These are phyloP conservation scores for Rotaria sp. DNA, from an alignment of 2,888 invertebrate species.

Conservation along the genomic window DNA sequence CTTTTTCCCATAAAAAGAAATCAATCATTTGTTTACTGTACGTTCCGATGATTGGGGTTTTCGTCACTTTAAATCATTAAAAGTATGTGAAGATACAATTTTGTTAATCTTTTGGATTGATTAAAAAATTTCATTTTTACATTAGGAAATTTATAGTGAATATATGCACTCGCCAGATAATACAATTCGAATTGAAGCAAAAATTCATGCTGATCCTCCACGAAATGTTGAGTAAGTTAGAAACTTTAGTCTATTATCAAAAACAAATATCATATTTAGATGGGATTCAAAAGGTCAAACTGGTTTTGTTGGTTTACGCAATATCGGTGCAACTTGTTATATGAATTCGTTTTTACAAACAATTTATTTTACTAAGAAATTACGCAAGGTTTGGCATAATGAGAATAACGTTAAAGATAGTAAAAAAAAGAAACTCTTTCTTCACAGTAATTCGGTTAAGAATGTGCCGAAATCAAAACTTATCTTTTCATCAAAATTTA, in stretches of 20 bases:
- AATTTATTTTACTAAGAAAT: conserved; percentile 86
- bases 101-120: neutral
- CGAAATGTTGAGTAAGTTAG: conserved; percentile 51
- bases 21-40: conserved; percentile 88
- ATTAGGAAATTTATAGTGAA: conserved; percentile 1
- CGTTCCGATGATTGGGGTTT: conserved; percentile 87
- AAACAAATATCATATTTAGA: neutral
- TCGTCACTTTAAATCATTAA: conserved; percentile 90
- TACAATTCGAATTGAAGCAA: conserved; percentile 74
- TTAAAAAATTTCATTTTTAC: neutral
- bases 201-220: conserved; percentile 61
- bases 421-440: too few relatives aligned
- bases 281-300: conserved; percentile 99
- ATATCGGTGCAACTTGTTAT: conserved; percentile 98
- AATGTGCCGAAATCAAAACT: too few relatives aligned
- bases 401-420: neutral
- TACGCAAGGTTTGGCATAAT: conserved; percentile 46
- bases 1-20: conserved; percentile 55
- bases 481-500: too few relatives aligned
- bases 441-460: too few relatives aligned
- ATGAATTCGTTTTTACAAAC: conserved; percentile 98
- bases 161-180: conserved; percentile 63
- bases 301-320: conserved; percentile 82
- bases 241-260: neutral
- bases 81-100: conserved; percentile 57